Evolutionary conservation across 2,797 vertebrate species (phyloP).

Genomic region (Balearica regulorum): DNA sequence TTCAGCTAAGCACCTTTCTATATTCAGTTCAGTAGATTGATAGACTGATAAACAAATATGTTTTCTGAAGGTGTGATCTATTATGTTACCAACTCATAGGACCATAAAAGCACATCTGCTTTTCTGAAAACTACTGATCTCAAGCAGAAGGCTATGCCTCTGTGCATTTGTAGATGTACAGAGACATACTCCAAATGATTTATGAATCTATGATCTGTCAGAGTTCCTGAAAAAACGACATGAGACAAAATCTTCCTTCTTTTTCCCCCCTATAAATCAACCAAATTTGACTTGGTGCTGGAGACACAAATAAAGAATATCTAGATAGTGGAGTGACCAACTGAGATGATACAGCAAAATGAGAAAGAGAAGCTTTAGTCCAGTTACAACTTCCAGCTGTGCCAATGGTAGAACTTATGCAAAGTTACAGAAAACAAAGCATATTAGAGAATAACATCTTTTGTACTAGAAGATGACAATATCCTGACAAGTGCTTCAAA

Average conservation of each 20-base stretch:
- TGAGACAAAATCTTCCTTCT: not conserved
- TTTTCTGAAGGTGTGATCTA: not conserved
- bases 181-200: not conserved
- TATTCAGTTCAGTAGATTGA: not conserved
- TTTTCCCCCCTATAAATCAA: not conserved
- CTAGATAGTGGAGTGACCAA: not conserved
- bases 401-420: not conserved
- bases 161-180: not conserved
- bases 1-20: not conserved
- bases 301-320: not conserved
- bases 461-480: not conserved
- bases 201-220: not conserved
- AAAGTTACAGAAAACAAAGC: not conserved
- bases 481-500: not conserved
- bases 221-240: not conserved
- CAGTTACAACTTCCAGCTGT: not conserved
- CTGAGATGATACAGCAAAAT: not conserved
- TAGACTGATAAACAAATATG: not conserved
- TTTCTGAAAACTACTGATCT: not conserved
- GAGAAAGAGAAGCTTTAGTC: not conserved
- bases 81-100: not conserved
- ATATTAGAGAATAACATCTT: not conserved
- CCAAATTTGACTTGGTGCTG: not conserved
- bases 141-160: not conserved
- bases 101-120: not conserved